Conservation (phyloP, 2,113 vertebrate genomes). For the Cyprinodon variegatus region DNA sequence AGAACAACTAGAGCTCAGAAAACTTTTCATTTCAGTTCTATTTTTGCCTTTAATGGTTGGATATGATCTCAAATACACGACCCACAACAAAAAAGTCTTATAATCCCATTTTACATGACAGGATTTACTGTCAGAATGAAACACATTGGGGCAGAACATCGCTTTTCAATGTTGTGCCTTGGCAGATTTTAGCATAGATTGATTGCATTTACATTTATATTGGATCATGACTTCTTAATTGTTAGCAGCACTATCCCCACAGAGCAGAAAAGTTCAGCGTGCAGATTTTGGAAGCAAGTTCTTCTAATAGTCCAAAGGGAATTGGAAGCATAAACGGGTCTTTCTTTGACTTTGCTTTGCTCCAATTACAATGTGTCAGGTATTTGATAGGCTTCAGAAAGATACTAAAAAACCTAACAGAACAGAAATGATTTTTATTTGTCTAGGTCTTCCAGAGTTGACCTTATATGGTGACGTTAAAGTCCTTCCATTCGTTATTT, state of each 20-base stretch:
- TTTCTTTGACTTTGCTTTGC: not conserved
- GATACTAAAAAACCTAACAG: not conserved
- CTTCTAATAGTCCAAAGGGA: not conserved
- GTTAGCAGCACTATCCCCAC: not conserved
- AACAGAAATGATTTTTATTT: not conserved
- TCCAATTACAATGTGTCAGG: not conserved
- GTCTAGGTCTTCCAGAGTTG: not conserved
- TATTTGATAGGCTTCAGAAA: not conserved
- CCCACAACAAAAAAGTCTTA: conserved; percentile 27
- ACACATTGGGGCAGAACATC: conserved; percentile 2
- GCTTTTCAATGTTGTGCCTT: conserved; percentile 21
- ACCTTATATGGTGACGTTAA: not conserved
- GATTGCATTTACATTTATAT: conserved; percentile 37
- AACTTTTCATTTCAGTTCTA: conserved; percentile 2
- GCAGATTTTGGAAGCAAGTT: conserved; percentile 1
- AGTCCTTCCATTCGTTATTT: conserved; percentile 11
- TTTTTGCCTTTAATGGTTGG: conserved; percentile 10
- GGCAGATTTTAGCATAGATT: conserved; percentile 27
- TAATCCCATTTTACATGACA: conserved; percentile 33
- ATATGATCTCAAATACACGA: conserved; percentile 25
- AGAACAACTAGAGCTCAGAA: conserved; percentile 28
- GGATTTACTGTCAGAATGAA: conserved; percentile 22
- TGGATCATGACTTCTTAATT: conserved; percentile 24
- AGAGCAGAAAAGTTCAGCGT: conserved; percentile 3
- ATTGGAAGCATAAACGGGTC: conserved; percentile 9